Evolutionary conservation across 2,113 vertebrate genomes (phyloP).

Genomic region (Amphiprion percula): DNA sequence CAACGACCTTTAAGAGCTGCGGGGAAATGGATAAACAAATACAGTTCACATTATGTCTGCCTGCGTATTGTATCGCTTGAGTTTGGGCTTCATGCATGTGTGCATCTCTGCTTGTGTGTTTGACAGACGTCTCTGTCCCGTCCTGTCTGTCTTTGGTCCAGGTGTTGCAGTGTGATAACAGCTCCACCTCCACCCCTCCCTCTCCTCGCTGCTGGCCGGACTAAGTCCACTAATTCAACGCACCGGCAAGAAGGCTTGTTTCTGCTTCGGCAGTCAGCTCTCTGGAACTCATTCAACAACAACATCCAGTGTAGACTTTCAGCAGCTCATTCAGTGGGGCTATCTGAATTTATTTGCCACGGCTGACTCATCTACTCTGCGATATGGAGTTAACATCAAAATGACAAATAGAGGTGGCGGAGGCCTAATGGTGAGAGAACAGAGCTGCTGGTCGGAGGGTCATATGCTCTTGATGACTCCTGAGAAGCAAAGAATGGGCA

Average conservation of each 20-base stretch:
- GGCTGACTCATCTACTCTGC: constrained; percentile 65
- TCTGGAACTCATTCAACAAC: constrained; percentile 73
- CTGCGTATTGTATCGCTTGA: constrained; percentile 10
- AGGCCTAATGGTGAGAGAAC: constrained; percentile 54
- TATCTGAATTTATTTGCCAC: constrained; percentile 59
- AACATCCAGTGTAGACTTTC: constrained; percentile 65
- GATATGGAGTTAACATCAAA: constrained; percentile 62
- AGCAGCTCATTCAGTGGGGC: constrained; percentile 52
- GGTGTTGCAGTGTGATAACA: constrained; percentile 77
- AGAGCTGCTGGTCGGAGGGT: constrained; percentile 25
- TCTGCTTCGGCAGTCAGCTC: constrained; percentile 63
- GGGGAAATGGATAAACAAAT: constrained; percentile 73
- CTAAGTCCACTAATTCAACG: constrained; percentile 68
- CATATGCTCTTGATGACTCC: constrained; percentile 36
- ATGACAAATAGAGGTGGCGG: constrained; percentile 53
- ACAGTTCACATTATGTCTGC: constrained; percentile 38
- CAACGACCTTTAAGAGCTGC: constrained; percentile 75
- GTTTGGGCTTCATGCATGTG: neutral
- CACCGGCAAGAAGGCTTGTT: constrained; percentile 50
- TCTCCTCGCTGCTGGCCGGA: constrained; percentile 26
- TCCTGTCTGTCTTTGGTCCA: constrained; percentile 68
- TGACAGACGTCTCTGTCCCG: constrained; percentile 69
- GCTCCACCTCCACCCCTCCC: constrained; percentile 54
- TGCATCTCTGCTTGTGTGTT: constrained; percentile 34
- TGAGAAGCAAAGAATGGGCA: constrained; percentile 11